phyloP scores from a whole-genome alignment of 2,888 invertebrate species.

The Sphecodes monilicornis region DNA sequence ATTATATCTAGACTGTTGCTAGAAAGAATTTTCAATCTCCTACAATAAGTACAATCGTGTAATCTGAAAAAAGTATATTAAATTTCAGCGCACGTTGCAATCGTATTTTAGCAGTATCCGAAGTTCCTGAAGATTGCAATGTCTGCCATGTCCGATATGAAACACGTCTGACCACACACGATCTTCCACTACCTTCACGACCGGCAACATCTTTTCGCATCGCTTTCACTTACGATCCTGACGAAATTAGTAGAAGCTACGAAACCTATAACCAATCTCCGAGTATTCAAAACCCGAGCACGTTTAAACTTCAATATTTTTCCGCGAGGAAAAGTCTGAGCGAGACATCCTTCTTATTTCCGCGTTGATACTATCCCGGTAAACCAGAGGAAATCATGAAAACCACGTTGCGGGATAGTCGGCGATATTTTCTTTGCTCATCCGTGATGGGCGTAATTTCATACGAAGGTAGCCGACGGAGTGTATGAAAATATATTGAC shows the following conservation, averaged over 20 bases:
- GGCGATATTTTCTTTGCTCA: conserved; percentile 22
- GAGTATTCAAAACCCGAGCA: conserved; percentile 20
- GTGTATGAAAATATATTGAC: conserved; percentile 6
- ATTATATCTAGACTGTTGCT: not conserved
- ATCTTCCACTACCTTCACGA: not conserved
- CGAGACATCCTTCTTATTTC: conserved; percentile 19
- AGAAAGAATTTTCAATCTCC: not conserved
- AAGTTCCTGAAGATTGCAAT: not conserved
- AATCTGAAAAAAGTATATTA: not conserved
- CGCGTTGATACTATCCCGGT: conserved; percentile 9
- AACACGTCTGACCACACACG: not conserved
- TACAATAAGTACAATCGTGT: not conserved
- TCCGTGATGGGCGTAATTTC: not conserved
- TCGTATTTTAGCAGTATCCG: not conserved
- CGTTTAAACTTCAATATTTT: conserved; percentile 23
- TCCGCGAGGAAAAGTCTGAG: not conserved
- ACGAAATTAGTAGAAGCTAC: not conserved
- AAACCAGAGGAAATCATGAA: conserved; percentile 4
- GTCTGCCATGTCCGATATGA: not conserved
- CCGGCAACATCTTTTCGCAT: not conserved
- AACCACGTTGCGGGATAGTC: conserved; percentile 26
- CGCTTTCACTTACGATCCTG: not conserved
- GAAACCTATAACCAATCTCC: not conserved
- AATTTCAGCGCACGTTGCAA: not conserved
- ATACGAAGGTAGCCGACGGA: not conserved